These are phyloP conservation scores for Menura novaehollandiae DNA, from an alignment of 2,113 vertebrate species.

Conservation along the genomic window DNA sequence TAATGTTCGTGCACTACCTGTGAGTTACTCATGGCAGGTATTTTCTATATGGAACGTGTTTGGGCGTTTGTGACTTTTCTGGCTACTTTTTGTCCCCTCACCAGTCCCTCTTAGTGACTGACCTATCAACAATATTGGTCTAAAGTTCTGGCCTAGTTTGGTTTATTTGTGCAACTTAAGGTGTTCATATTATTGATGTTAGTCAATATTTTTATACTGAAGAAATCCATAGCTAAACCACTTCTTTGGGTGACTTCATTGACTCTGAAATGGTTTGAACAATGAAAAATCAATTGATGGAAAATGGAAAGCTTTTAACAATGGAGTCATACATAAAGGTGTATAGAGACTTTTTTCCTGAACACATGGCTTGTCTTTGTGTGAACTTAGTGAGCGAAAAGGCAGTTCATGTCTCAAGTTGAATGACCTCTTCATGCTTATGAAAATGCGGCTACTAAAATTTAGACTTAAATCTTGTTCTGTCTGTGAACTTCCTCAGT, in stretches of 20 bases:
- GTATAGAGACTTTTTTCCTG: background rate
- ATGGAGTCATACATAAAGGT: rapidly evolving
- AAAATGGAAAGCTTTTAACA: background rate
- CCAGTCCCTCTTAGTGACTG: background rate
- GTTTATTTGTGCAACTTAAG: background rate
- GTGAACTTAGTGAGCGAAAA: background rate
- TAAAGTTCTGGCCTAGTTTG: background rate
- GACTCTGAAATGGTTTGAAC: background rate
- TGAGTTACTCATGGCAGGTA: background rate
- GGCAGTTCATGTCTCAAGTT: background rate
- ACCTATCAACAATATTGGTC: background rate
- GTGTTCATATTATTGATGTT: background rate
- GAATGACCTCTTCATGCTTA: background rate
- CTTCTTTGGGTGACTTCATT: background rate
- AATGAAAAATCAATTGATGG: background rate
- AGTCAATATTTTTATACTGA: background rate
- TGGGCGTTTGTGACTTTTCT: background rate
- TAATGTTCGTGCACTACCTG: background rate
- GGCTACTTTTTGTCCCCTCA: background rate
- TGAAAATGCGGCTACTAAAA: background rate
- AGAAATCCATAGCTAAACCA: background rate
- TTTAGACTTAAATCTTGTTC: background rate
- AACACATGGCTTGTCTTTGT: background rate
- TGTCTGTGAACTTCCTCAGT: background rate
- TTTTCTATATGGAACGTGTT: background rate